These are phyloP conservation scores for Perccottus glenii DNA, from an alignment of 2,113 vertebrate species.

Conservation along the genomic window DNA sequence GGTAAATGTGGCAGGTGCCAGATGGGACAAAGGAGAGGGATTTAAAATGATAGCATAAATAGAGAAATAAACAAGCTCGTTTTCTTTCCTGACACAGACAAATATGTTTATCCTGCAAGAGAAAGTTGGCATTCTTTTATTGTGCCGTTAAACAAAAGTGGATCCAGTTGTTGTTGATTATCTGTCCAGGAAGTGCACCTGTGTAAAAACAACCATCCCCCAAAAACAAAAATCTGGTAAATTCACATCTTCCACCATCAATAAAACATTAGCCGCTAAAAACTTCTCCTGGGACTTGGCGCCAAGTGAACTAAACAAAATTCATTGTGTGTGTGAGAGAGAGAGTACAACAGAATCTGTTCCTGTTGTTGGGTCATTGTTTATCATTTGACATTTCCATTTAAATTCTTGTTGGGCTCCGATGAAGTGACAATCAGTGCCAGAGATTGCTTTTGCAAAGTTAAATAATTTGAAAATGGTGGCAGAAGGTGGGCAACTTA, in stretches of 20 bases:
- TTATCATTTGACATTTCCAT: conserved; percentile 72
- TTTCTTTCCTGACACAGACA: conserved; percentile 37
- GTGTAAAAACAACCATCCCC: conserved; percentile 16
- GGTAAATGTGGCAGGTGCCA: conserved; percentile 47
- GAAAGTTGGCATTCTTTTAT: conserved; percentile 16
- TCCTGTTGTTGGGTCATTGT: conserved; percentile 24
- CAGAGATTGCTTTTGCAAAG: conserved; percentile 47
- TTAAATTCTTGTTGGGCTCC: conserved; percentile 59
- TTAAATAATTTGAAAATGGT: conserved; percentile 45
- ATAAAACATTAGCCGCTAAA: conserved; percentile 67
- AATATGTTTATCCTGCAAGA: conserved; percentile 29
- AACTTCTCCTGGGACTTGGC: conserved; percentile 56
- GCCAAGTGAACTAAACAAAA: conserved; percentile 64
- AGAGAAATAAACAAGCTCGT: conserved; percentile 41
- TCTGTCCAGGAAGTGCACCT: conserved; percentile 19
- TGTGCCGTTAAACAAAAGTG: conserved; percentile 13
- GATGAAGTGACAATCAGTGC: conserved; percentile 57
- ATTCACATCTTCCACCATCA: conserved; percentile 47
- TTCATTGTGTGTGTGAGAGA: conserved; percentile 47
- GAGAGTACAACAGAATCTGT: too few relatives aligned
- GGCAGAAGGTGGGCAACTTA: conserved; percentile 18
- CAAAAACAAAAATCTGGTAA: conserved; percentile 31
- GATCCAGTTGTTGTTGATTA: conserved; percentile 12
- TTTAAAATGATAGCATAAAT: conserved; percentile 24
- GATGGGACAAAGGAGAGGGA: conserved; percentile 15